Evolutionary conservation across 2,797 vertebrate species (phyloP), one percentile per base, ranked within the genome.

Genomic region (Pygocentrus nattereri): DNA sequence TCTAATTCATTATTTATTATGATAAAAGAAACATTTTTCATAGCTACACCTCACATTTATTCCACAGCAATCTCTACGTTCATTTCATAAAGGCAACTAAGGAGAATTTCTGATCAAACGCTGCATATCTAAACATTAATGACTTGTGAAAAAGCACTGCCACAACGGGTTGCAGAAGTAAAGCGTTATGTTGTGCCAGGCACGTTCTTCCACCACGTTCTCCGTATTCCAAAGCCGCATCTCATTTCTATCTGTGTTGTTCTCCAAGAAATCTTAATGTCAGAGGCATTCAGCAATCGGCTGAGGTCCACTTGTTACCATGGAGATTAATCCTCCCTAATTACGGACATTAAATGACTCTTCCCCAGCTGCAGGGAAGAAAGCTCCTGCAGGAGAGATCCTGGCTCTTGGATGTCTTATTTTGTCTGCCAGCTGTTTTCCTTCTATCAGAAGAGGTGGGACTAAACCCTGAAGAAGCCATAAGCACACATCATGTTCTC

Each of bases 271-370:
- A 47, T 79, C 79, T 85, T 47, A 76, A 82, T 81, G 76, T 15
- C 47, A 74, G 79, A 80, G 61, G 49, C 13, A 74, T 70, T 80
- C 30, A 30, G 34, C 81, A 69, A 86, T 80, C 80, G 82, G 18
- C 80, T 11, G 31, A 80, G 50, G 54, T 84, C 71, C 85, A 83
- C 82, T 84, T 70, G 88, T 91, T 88, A 85, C 87, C 87, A 89
- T 90, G 85, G 88, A 65, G 88, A 93, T 90, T 83, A 88, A 83
- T 89, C 80, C 76, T 78, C 18, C 64, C 74, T 87, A 90, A 90
- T 85, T 86, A 79, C 65, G 67, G 81, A 84, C 76, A 86, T 85
- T 74, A 86, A 80, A 65, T 76, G 81, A 67, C 72, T 85, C 72
- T 76, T 62, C 58, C 61, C 31, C 38, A 81, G 70, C 83, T 65